These are phyloP conservation scores for Paratilapia polleni DNA, from an alignment of 2,113 vertebrate species.

Conservation along the genomic window DNA sequence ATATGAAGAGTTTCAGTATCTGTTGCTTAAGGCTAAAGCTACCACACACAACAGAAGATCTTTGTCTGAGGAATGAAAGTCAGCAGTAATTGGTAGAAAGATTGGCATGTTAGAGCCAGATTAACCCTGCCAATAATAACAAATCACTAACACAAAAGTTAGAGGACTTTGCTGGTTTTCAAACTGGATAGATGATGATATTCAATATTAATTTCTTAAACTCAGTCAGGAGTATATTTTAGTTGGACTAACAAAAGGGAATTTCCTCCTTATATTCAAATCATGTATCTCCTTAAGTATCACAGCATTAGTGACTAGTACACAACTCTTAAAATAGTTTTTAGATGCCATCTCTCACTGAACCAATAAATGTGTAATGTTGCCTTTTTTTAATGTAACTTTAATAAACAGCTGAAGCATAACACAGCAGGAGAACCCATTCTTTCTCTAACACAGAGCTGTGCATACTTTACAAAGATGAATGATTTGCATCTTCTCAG, in stretches of 20 bases:
- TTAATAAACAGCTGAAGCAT: background rate
- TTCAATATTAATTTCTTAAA: background rate
- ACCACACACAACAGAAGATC: background rate
- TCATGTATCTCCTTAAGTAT: background rate
- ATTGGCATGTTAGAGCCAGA: background rate
- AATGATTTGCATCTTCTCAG: background rate
- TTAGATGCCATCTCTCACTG: fast-evolving
- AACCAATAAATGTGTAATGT: background rate
- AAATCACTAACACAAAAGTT: background rate
- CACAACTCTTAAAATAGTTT: background rate
- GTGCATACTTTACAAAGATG: too few species aligned
- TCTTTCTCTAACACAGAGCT: too few species aligned
- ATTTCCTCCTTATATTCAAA: background rate
- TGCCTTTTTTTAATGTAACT: background rate
- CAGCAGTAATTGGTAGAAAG: background rate
- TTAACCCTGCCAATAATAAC: background rate
- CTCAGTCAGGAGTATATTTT: background rate
- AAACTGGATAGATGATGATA: background rate
- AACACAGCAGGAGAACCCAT: too few species aligned
- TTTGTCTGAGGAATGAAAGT: background rate
- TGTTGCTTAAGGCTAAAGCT: background rate
- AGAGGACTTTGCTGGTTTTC: background rate
- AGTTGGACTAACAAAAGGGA: background rate
- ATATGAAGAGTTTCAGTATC: background rate
- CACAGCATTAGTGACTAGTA: background rate